Evolutionary conservation across 2,113 vertebrate genomes (phyloP).

Genomic region (Mohoua ochrocephala): DNA sequence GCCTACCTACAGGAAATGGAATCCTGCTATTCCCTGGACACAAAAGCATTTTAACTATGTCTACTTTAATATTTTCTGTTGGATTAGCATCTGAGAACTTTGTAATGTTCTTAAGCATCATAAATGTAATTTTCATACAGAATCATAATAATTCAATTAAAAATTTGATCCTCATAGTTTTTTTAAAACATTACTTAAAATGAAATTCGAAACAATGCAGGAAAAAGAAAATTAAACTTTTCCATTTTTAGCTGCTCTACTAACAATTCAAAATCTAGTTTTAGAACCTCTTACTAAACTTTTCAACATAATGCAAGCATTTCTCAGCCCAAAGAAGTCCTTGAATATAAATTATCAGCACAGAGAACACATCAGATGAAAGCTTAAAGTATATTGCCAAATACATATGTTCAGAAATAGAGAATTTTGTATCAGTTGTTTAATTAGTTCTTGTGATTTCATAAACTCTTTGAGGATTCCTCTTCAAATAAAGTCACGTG

Average conservation of each 20-base stretch:
- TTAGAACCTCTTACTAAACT: neutral
- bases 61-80: neutral
- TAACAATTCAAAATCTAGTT: neutral
- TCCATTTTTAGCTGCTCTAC: neutral
- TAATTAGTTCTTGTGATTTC: neutral
- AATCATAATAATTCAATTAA: neutral
- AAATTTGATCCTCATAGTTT: neutral
- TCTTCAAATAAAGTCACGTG: neutral
- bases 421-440: neutral
- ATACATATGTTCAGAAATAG: neutral
- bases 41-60: neutral
- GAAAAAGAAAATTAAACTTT: neutral
- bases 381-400: neutral
- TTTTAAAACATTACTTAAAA: neutral
- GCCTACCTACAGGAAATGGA: neutral
- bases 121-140: neutral
- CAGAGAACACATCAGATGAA: neutral
- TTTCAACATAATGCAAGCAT: neutral
- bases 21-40: neutral
- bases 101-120: neutral
- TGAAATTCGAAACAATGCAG: neutral
- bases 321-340: neutral
- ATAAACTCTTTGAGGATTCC: neutral
- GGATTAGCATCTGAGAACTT: neutral
- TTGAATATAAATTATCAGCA: neutral